Evolutionary conservation across 2,797 vertebrate genomes (phyloP).

Genomic region (Rhodeus uyekii): DNA sequence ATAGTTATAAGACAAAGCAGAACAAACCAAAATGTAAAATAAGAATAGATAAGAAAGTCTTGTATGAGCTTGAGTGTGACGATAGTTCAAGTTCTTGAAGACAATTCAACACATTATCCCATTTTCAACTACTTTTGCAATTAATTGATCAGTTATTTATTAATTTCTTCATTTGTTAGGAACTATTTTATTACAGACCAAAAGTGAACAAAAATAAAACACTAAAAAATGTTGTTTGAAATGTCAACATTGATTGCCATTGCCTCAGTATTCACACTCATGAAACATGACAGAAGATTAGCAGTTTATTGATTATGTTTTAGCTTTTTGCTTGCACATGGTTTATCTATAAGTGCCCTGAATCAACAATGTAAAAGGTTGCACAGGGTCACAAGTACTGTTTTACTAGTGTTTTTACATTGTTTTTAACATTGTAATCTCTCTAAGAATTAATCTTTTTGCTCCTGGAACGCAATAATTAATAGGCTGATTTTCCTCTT

Average conservation of each 20-base stretch:
- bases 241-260: constrained; percentile 43
- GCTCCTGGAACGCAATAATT: background rate
- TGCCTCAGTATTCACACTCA: constrained; percentile 42
- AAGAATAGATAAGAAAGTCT: too few species aligned
- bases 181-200: constrained; percentile 11
- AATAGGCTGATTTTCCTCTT: background rate
- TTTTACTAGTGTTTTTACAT: background rate
- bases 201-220: constrained; percentile 29
- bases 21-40: background rate
- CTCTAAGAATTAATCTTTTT: too few species aligned
- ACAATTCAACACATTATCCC: too few species aligned
- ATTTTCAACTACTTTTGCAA: background rate
- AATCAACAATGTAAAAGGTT: constrained; percentile 5
- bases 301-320: constrained; percentile 49
- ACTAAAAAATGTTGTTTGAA: constrained; percentile 39
- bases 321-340: constrained; percentile 27
- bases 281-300: constrained; percentile 47
- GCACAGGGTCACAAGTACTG: background rate
- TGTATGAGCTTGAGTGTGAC: too few species aligned
- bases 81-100: too few species aligned
- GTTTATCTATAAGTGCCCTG: constrained; percentile 28
- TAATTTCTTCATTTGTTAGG: background rate
- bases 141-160: background rate
- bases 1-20: background rate
- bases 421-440: background rate